A percentile compares a stretch with the other conserved stretches of the same genome.
Evolutionary conservation across 2,888 invertebrate species (phyloP).

Genomic region (Tachina fera): DNA sequence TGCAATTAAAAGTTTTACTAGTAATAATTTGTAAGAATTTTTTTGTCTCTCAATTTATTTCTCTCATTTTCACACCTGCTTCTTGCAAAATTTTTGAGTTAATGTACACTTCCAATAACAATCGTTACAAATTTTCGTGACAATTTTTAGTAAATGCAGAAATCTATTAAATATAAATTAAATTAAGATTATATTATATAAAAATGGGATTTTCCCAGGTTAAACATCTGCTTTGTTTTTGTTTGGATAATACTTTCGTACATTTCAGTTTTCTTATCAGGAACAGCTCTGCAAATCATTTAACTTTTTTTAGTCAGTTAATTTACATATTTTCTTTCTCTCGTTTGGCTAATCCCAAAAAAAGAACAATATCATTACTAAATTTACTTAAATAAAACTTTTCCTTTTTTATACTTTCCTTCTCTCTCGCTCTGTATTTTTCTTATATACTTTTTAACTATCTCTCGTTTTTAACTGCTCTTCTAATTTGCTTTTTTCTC

Average conservation of each 20-base stretch:
- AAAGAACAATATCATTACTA: not conserved
- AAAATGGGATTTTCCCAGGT: constrained; percentile 7
- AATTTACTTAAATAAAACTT: not conserved
- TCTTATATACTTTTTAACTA: constrained; percentile 2
- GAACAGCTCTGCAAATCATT: constrained; percentile 1
- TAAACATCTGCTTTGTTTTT: constrained; percentile 10
- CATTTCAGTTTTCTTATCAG: constrained; percentile 21
- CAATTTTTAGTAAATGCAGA: too few relatives aligned
- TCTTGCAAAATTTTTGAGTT: too few relatives aligned
- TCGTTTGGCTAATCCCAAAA: constrained; percentile 10
- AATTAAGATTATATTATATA: not conserved
- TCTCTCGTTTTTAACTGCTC: constrained; percentile 42
- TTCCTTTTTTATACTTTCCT: constrained; percentile 24
- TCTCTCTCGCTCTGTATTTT: constrained; percentile 14
- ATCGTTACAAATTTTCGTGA: too few relatives aligned
- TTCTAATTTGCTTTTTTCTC: constrained; percentile 38
- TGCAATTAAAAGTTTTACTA: too few relatives aligned
- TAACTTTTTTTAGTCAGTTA: constrained; percentile 4
- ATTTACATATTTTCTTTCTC: not conserved
- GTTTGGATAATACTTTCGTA: constrained; percentile 24
- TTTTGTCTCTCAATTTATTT: too few relatives aligned
- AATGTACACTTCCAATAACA: too few relatives aligned
- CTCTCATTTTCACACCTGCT: too few relatives aligned
- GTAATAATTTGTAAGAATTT: too few relatives aligned
- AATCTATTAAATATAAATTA: not conserved